Evolutionary conservation across 2,797 vertebrate species (phyloP).

Genomic region (Girardinus metallicus): DNA sequence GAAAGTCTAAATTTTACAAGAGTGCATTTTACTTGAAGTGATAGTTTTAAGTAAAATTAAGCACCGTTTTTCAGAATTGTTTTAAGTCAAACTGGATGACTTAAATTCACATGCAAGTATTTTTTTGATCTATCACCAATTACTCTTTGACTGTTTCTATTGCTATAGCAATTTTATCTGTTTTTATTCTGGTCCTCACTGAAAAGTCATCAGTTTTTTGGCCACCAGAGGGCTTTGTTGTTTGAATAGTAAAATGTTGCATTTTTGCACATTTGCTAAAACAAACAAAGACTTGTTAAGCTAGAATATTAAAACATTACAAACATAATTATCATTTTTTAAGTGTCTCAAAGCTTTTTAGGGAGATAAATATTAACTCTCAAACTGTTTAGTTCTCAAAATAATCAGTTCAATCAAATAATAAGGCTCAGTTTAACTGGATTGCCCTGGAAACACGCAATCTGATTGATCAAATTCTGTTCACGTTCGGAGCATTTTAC

Average conservation of each 20-base stretch:
- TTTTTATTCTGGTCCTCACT: background rate
- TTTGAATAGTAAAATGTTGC: constrained; percentile 11
- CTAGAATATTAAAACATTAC: constrained; percentile 2
- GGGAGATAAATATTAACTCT: constrained; percentile 7
- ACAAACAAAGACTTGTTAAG: constrained; percentile 11
- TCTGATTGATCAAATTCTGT: constrained; percentile 2
- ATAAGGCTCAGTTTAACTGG: background rate
- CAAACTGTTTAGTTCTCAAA: constrained; percentile 2
- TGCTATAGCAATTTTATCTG: background rate
- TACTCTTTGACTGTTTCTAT: background rate
- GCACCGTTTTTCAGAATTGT: background rate
- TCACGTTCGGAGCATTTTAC: constrained; percentile 9
- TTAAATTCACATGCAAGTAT: background rate
- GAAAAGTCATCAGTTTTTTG: background rate
- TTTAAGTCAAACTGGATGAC: background rate
- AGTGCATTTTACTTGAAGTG: background rate
- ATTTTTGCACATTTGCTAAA: constrained; percentile 24
- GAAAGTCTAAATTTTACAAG: background rate
- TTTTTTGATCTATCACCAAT: background rate
- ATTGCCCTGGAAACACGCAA: background rate
- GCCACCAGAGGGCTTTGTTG: constrained; percentile 9
- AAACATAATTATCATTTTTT: background rate
- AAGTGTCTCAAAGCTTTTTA: background rate
- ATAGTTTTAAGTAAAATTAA: background rate
- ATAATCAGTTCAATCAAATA: background rate